Evolutionary conservation across 1,140 invertebrate species (phyloP).

Genomic region (Cephus cinctus): DNA sequence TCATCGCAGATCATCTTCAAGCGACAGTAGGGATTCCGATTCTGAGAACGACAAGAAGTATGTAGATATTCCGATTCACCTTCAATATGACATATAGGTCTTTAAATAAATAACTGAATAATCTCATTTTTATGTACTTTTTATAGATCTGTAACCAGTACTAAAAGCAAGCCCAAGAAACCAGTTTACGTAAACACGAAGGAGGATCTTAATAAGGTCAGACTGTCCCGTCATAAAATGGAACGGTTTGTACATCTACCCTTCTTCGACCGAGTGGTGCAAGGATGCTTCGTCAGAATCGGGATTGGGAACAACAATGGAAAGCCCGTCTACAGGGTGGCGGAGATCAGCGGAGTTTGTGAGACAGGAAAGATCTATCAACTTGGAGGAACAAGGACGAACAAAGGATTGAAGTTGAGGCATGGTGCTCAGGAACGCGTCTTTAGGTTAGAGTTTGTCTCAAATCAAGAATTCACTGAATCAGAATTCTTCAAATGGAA

Average conservation of each 20-base stretch:
- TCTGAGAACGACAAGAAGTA: slow-evolving; percentile 60
- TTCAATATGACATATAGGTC: not conserved
- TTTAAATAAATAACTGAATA: not conserved
- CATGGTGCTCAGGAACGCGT: slow-evolving; percentile 90
- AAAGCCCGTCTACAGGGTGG: slow-evolving; percentile 88
- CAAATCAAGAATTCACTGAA: slow-evolving; percentile 93
- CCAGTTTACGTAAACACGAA: slow-evolving; percentile 68
- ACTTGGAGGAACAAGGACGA: slow-evolving; percentile 87
- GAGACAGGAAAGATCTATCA: slow-evolving; percentile 96
- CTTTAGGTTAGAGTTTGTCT: slow-evolving; percentile 96
- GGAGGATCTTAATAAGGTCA: slow-evolving; percentile 85
- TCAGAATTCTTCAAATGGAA: slow-evolving; percentile 94
- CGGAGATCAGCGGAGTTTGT: slow-evolving; percentile 91
- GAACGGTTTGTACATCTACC: slow-evolving; percentile 95
- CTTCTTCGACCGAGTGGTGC: slow-evolving; percentile 87
- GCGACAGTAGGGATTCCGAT: slow-evolving; percentile 57
- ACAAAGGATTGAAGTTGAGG: slow-evolving; percentile 77
- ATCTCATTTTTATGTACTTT: slow-evolving; percentile 13
- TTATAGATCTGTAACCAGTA: slow-evolving; percentile 52
- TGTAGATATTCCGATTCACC: slow-evolving; percentile 15
- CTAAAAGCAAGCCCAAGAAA: slow-evolving; percentile 56
- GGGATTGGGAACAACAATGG: slow-evolving; percentile 92
- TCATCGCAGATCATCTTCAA: slow-evolving; percentile 55
- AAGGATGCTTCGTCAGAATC: slow-evolving; percentile 93
- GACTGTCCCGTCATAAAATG: slow-evolving; percentile 89